A percentile compares a stretch with the other conserved stretches of the same genome.
Conservation (phyloP, 2,797 vertebrate species). For the Sebastes cheni region DNA sequence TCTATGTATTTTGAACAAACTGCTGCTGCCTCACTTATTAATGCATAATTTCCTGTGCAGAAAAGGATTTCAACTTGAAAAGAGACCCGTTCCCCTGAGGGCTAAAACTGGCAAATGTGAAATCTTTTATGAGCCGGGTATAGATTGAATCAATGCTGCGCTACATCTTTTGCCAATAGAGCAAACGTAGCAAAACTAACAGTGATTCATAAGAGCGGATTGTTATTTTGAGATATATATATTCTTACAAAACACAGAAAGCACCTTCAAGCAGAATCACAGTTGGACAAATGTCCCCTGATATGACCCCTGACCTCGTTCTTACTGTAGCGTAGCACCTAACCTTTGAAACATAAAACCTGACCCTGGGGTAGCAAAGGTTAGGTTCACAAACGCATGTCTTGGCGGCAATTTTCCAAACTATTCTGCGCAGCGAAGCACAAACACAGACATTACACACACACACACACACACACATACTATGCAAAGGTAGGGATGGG, state of each 20-base stretch:
- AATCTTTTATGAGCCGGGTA: conserved; percentile 3
- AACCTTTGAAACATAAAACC: conserved; percentile 49
- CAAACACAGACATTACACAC: conserved; percentile 12
- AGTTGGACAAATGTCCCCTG: background rate
- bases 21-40: background rate
- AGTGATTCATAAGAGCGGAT: background rate
- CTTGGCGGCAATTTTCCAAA: conserved; percentile 50
- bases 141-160: conserved; percentile 22
- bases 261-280: background rate
- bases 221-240: background rate
- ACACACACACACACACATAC: background rate
- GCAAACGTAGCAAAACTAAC: conserved; percentile 25
- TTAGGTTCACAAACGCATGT: conserved; percentile 30
- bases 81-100: background rate
- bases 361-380: conserved; percentile 28
- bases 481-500: background rate
- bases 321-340: conserved; percentile 16
- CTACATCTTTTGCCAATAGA: conserved; percentile 2
- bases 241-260: background rate
- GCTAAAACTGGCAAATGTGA: conserved; percentile 8
- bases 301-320: conserved; percentile 16
- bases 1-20: conserved; percentile 1
- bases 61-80: conserved; percentile 4
- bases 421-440: conserved; percentile 32
- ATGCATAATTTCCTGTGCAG: conserved; percentile 28